These are phyloP conservation scores for Mormoops blainvillei DNA, from an alignment of 2,113 vertebrate genomes.

Conservation along the genomic window DNA sequence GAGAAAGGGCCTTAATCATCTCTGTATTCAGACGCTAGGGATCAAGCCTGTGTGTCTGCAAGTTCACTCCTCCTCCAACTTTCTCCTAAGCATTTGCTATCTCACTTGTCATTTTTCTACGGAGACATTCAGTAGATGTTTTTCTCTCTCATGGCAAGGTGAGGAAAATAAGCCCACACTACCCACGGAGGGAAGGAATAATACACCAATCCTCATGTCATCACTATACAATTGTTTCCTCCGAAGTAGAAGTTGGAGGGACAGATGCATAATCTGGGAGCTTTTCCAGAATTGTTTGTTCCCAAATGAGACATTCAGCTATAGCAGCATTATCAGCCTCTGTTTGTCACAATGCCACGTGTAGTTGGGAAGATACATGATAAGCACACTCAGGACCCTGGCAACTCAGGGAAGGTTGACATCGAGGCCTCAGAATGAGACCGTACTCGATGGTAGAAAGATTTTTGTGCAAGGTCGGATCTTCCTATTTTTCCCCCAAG, in stretches of 20 bases:
- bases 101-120: neutral
- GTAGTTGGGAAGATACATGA: conserved; percentile 34
- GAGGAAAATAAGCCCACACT: neutral
- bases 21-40: conserved; percentile 34
- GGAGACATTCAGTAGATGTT: conserved; percentile 3
- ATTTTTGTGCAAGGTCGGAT: neutral
- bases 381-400: conserved; percentile 7
- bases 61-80: neutral
- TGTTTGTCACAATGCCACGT: conserved; percentile 28
- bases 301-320: conserved; percentile 36
- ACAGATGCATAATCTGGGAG: conserved; percentile 54
- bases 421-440: neutral
- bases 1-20: conserved; percentile 9
- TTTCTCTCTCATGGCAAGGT: conserved; percentile 42
- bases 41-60: neutral
- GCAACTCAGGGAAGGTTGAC: neutral
- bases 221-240: conserved; percentile 35
- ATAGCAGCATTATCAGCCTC: conserved; percentile 32
- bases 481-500: neutral
- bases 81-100: neutral
- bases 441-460: neutral
- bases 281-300: conserved; percentile 58
- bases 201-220: neutral
- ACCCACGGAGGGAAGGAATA: neutral
- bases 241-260: conserved; percentile 38